A percentile compares a stretch with the other conserved stretches of the same genome.
Conservation (phyloP, 2,113 vertebrate species). For the Chunga burmeisteri region DNA sequence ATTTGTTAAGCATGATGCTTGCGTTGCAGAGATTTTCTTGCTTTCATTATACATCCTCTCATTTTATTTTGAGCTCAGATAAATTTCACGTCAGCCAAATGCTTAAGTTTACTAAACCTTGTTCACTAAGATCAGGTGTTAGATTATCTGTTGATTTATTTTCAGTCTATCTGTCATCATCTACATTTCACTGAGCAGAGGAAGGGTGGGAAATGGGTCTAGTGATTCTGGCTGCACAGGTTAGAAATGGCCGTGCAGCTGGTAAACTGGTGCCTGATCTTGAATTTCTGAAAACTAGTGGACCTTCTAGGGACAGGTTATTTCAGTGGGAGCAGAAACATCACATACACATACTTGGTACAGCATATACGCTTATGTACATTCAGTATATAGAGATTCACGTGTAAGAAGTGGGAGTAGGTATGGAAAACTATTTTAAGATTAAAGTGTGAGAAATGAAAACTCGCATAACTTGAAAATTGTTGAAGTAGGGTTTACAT, state of each 20-base stretch:
- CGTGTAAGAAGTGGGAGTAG: background rate
- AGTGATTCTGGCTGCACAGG: background rate
- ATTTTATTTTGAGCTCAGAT: slow-evolving; percentile 22
- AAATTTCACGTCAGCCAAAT: background rate
- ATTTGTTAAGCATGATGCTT: slow-evolving; percentile 46
- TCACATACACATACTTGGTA: background rate
- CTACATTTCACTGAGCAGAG: background rate
- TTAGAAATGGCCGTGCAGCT: background rate
- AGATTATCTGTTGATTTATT: background rate
- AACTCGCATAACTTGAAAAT: background rate
- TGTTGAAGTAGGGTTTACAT: background rate
- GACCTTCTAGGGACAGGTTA: accelerated
- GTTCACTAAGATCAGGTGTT: background rate
- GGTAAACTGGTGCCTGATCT: background rate
- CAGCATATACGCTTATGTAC: background rate
- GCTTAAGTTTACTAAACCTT: background rate
- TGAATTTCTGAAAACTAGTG: background rate
- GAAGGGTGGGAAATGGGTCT: background rate
- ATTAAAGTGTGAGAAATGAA: background rate
- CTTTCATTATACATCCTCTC: slow-evolving; percentile 1
- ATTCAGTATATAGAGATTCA: background rate
- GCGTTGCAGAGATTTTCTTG: slow-evolving; percentile 38
- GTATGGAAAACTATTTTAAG: background rate
- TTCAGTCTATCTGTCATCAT: background rate
- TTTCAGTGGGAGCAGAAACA: background rate